A percentile compares a stretch with the other conserved stretches of the same genome.
Conservation (phyloP, 2,113 vertebrate genomes). For the Hepsetus odoe region DNA sequence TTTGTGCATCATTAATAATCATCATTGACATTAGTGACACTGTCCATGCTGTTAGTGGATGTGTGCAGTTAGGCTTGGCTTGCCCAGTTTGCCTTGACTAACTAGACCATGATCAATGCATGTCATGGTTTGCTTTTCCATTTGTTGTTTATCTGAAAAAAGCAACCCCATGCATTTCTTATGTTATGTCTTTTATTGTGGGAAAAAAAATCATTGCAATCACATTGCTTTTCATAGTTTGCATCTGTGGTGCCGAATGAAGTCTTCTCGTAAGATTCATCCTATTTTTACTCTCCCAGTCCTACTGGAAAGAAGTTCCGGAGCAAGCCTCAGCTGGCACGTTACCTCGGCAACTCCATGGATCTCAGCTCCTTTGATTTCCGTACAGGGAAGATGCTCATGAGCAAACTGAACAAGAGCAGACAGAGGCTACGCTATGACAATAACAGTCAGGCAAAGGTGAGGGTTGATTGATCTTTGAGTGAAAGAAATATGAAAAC, state of each 20-base stretch:
- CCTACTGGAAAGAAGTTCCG: constrained; percentile 99
- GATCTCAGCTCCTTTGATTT: constrained; percentile 96
- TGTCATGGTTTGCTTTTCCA: constrained; percentile 15
- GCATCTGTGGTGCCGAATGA: background rate
- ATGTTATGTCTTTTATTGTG: constrained; percentile 47
- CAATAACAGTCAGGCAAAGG: constrained; percentile 92
- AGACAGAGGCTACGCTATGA: constrained; percentile 94
- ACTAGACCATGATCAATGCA: constrained; percentile 44
- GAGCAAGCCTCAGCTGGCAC: constrained; percentile 96
- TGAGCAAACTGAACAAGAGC: constrained; percentile 96
- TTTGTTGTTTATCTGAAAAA: constrained; percentile 21
- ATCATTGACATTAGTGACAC: constrained; percentile 12
- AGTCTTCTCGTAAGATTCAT: constrained; percentile 27
- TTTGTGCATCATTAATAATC: constrained; percentile 3
- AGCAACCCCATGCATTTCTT: constrained; percentile 34
- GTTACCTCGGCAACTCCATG: constrained; percentile 97
- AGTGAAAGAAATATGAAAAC: no score
- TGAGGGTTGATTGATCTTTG: constrained; percentile 58
- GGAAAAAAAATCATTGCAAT: background rate
- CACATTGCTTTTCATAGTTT: background rate
- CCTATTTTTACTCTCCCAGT: constrained; percentile 70
- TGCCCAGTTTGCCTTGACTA: constrained; percentile 41
- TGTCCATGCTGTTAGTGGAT: constrained; percentile 30
- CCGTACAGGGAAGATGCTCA: constrained; percentile 94
- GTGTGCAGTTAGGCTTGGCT: constrained; percentile 14